phyloP scores from a whole-genome alignment of 2,113 vertebrate genomes.

The Daphoenositta chrysoptera region DNA sequence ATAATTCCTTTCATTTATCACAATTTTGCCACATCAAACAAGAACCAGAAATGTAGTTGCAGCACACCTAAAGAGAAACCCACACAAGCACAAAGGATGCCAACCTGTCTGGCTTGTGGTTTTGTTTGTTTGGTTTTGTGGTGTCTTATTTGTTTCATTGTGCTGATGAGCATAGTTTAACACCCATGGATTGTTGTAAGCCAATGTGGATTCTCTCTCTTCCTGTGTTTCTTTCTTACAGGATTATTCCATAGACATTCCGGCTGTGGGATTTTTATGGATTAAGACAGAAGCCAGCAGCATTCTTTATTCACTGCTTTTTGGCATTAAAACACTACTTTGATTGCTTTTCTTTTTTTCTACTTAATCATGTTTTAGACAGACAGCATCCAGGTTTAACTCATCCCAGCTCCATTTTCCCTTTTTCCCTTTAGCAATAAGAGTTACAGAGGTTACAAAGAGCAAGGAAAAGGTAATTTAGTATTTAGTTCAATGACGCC shows the following conservation, averaged over 20 bases:
- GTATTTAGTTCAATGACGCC: background rate
- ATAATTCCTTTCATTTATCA: background rate
- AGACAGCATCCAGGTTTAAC: slow-evolving; percentile 20
- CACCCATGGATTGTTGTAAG: background rate
- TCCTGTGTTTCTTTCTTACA: slow-evolving; percentile 6
- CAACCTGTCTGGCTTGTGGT: background rate
- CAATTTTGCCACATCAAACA: background rate
- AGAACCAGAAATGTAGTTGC: background rate
- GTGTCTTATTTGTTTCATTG: background rate
- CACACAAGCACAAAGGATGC: background rate
- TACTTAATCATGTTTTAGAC: slow-evolving; percentile 27
- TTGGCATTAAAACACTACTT: slow-evolving; percentile 25
- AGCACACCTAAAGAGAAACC: background rate
- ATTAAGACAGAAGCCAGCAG: slow-evolving; percentile 44
- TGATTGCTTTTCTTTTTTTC: slow-evolving; percentile 3
- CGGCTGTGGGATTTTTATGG: background rate
- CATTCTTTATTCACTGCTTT: background rate
- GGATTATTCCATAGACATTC: slow-evolving; percentile 26
- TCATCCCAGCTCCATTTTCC: background rate
- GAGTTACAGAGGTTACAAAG: background rate
- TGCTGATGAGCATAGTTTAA: background rate
- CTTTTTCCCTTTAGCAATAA: background rate
- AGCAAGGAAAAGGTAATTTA: slow-evolving; percentile 27
- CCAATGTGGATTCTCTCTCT: background rate
- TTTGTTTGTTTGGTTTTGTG: background rate